phyloP scores from a whole-genome alignment of 2,113 vertebrate species.

The Myiagra hebetior region DNA sequence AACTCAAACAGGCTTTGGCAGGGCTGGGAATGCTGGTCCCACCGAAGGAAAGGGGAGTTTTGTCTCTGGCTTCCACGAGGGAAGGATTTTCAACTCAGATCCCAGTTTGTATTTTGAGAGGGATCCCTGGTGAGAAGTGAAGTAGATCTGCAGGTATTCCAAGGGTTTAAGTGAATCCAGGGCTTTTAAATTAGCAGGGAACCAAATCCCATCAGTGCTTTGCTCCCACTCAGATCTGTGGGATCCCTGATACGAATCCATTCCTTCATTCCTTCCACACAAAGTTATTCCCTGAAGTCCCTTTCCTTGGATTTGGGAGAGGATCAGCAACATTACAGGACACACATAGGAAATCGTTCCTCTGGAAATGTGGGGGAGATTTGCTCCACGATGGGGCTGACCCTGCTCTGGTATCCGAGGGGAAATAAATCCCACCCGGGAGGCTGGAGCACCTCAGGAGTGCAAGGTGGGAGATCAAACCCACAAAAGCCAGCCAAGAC shows the following conservation, averaged over 20 bases:
- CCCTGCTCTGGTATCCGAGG: fast-evolving
- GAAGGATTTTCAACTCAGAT: background rate
- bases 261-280: background rate
- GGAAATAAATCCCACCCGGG: background rate
- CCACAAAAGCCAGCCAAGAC: background rate
- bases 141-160: background rate
- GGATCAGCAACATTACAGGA: background rate
- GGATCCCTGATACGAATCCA: fast-evolving
- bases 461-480: background rate
- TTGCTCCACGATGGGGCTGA: background rate
- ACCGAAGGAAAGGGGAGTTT: background rate
- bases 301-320: background rate
- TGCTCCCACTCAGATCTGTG: fast-evolving
- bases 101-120: background rate
- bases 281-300: background rate
- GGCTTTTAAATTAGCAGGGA: background rate
- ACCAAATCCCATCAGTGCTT: fast-evolving
- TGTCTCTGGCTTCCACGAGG: background rate
- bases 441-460: background rate
- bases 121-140: background rate
- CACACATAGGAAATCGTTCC: background rate
- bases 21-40: background rate
- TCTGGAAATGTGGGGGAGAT: background rate
- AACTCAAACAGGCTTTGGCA: background rate
- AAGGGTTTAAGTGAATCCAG: background rate